Conservation (phyloP, 2,113 vertebrate genomes). For the Bucco capensis region DNA sequence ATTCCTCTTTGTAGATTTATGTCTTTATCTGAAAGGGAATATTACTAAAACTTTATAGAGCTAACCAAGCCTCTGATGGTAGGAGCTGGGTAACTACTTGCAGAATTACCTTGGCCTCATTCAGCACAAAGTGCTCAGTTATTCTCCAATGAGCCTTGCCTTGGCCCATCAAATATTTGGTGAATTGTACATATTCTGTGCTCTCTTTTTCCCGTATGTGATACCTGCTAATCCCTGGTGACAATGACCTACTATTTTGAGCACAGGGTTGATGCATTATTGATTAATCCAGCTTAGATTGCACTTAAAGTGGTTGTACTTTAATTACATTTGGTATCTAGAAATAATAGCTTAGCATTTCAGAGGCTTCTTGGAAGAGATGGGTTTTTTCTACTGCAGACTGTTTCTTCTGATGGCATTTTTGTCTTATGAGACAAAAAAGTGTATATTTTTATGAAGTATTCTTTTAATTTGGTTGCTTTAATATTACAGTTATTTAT, state of each 20-base stretch:
- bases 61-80: background rate
- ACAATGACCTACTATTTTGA: constrained; percentile 36
- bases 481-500: constrained; percentile 4
- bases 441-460: background rate
- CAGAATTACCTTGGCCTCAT: background rate
- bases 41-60: background rate
- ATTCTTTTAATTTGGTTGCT: background rate
- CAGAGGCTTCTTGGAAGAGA: background rate
- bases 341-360: constrained; percentile 25
- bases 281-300: background rate
- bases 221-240: constrained; percentile 22
- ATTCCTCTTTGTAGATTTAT: background rate
- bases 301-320: constrained; percentile 13
- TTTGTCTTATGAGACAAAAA: background rate
- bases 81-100: background rate
- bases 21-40: background rate
- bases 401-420: background rate
- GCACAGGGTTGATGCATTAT: constrained; percentile 40
- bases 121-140: background rate
- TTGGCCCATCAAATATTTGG: background rate
- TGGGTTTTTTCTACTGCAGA: background rate
- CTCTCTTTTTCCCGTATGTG: background rate
- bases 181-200: background rate
- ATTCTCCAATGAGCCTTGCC: background rate
- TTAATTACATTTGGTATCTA: constrained; percentile 7